Percentiles rank a stretch among this genome's conserved stretches.
Evolutionary conservation across 2,888 invertebrate genomes (phyloP).

Genomic region (Seira musarum): DNA sequence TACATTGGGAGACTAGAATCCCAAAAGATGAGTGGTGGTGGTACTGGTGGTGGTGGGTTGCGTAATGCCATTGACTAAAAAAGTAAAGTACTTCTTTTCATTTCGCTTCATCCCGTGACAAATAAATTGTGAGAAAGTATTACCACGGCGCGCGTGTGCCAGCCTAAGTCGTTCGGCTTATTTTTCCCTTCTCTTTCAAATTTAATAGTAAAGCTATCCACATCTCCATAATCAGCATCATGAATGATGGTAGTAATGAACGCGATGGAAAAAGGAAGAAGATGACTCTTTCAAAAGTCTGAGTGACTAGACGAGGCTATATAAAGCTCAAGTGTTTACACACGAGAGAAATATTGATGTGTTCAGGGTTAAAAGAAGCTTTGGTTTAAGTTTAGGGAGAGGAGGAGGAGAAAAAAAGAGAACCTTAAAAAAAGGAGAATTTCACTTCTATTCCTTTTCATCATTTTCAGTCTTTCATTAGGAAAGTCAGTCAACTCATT

Average conservation of each 20-base stretch:
- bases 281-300: no score
- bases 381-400: neutral
- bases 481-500: conserved; percentile 34
- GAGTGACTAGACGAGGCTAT: no score
- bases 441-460: neutral
- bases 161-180: conserved; percentile 11
- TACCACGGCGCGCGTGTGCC: conserved; percentile 13
- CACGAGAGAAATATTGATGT: neutral
- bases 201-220: neutral
- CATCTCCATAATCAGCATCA: neutral
- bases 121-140: conserved; percentile 21
- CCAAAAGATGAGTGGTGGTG: neutral
- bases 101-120: conserved; percentile 15
- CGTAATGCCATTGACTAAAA: neutral
- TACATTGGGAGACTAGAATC: neutral
- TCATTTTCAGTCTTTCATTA: conserved; percentile 32
- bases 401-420: conserved; percentile 2
- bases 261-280: neutral
- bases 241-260: neutral
- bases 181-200: neutral
- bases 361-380: neutral
- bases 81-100: conserved; percentile 13
- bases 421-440: conserved; percentile 1
- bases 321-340: neutral
- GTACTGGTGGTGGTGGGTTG: no score